Evolutionary conservation across 2,113 vertebrate species (phyloP), one percentile per base, ranked within the genome.

Genomic region (Guaruba guarouba): DNA sequence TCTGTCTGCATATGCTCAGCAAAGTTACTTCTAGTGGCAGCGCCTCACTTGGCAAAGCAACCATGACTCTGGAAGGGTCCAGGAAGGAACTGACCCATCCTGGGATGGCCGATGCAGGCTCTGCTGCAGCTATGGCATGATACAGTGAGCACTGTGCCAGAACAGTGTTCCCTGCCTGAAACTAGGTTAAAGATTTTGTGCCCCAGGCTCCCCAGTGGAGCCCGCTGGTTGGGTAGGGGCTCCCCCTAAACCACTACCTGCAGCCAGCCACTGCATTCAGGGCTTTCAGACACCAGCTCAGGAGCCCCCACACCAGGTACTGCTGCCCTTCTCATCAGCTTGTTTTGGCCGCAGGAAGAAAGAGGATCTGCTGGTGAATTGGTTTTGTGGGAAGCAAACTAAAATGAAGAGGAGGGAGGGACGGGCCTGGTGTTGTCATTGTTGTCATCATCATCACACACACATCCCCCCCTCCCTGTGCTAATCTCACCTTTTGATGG

Each of bases 401-500:
- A 35, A 86, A 93, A 66, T 0, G 35, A 76, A 86, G 39, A 93
- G 67, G 6, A 7, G 82, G 78, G 70, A 90, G 92, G 75, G 71
- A 92, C 31, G 78, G 82, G 73, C 39, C 70, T 74, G 70, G 62
- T 69, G 43, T 63, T 39, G 12, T 44, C 2, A 1, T 39, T 15
- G 4, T 81, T 10, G 0, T 68, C 76, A 33, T 51, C 22, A 0
- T 13, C 28, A 35, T 59, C 57, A 59, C 57, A 59, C 57, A 59
- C 33, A 15, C 55, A n/a, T 23, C 8, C 27, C 25, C 11, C 14
- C 9, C 19, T n/a, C 20, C 62, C 23, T 20, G 24, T 5, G 54
- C 75, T 86, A 88, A 61, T 79, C 46, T 86, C 73, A 82, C 87
- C 78, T 94, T 93, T 81, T 82, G 76, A 70, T 89, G 62, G 86